phyloP scores from a whole-genome alignment of 2,888 invertebrate species.

The Macaria notata region DNA sequence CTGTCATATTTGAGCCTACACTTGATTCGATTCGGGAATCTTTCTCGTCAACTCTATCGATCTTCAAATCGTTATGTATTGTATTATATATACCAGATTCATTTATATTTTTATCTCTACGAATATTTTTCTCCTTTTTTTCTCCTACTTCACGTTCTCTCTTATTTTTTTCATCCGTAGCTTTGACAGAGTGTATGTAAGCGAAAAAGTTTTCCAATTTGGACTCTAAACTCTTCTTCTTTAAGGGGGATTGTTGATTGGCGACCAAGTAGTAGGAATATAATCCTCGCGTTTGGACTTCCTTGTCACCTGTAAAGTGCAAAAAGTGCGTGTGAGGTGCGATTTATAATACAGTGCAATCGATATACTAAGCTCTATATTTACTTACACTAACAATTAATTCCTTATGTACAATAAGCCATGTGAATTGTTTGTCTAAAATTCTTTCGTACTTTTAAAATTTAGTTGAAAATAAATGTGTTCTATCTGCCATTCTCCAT shows the following conservation, averaged over 20 bases:
- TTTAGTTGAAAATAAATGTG: too few relatives aligned
- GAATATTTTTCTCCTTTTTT: neutral
- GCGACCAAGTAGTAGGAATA: constrained; percentile 45
- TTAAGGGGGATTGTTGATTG: constrained; percentile 24
- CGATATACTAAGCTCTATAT: neutral
- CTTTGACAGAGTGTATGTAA: constrained; percentile 27
- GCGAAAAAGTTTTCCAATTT: constrained; percentile 25
- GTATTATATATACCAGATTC: too few relatives aligned
- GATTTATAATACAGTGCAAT: constrained; percentile 5
- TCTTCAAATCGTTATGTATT: too few relatives aligned
- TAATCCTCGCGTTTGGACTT: constrained; percentile 40
- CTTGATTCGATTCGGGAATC: neutral
- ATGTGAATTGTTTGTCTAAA: too few relatives aligned
- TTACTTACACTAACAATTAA: neutral
- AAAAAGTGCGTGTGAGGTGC: constrained; percentile 20
- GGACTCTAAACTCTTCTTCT: constrained; percentile 20
- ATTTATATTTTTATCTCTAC: neutral
- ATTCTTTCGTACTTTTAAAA: too few relatives aligned
- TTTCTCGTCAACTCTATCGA: neutral
- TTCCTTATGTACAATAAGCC: too few relatives aligned
- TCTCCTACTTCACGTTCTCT: constrained; percentile 2
- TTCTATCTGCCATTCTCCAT: too few relatives aligned
- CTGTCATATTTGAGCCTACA: neutral
- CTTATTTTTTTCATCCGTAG: constrained; percentile 4
- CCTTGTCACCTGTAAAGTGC: constrained; percentile 49